Conservation (phyloP, 1,140 invertebrate genomes). For the Saccostrea cuccullata region DNA sequence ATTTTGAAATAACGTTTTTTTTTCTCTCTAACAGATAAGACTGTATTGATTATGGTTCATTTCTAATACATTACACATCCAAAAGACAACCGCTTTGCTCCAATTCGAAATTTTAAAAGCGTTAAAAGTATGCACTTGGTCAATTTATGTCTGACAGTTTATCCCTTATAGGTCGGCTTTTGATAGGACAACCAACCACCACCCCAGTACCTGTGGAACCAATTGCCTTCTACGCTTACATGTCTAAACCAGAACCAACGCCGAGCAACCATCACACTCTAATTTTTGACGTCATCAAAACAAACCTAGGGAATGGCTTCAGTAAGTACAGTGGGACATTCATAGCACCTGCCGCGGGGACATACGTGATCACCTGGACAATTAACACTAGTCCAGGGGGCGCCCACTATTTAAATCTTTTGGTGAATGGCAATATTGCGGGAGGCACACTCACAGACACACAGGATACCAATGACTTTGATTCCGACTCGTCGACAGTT, state of each 20-base stretch:
- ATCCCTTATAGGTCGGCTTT: background rate
- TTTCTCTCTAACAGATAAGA: no score
- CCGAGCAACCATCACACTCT: conserved; percentile 3
- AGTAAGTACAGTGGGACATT: conserved; percentile 26
- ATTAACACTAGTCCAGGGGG: background rate
- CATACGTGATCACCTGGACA: conserved; percentile 29
- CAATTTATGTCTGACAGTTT: background rate
- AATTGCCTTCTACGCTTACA: conserved; percentile 38
- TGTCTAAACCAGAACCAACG: background rate
- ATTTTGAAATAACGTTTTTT: no score
- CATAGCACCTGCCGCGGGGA: background rate
- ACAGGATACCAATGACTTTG: conserved; percentile 3
- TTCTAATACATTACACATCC: no score
- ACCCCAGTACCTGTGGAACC: background rate
- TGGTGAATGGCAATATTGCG: background rate
- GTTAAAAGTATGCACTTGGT: no score
- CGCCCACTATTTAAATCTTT: background rate
- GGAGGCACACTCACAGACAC: background rate
- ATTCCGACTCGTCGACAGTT: background rate
- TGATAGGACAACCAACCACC: background rate
- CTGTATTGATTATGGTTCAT: no score
- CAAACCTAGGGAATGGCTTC: conserved; percentile 21
- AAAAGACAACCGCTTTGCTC: no score
- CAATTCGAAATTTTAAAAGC: no score
- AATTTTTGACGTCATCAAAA: conserved; percentile 17